Percentiles rank a stretch among this genome's conserved stretches.
phyloP scores from a whole-genome alignment of 2,113 vertebrate species.

The Paralichthys olivaceus region DNA sequence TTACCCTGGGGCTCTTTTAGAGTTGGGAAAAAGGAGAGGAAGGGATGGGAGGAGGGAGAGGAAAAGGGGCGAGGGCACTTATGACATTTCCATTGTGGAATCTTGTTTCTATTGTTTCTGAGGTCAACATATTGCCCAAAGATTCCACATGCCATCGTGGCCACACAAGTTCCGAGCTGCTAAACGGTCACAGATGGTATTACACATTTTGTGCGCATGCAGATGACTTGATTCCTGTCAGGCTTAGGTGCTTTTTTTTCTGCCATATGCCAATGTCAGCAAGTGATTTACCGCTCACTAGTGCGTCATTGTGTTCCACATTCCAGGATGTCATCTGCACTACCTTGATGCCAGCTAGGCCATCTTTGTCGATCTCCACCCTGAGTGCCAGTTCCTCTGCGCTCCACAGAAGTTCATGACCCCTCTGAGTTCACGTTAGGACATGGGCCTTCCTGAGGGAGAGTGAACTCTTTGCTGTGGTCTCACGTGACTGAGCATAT shows the following conservation, averaged over 20 bases:
- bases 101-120: constrained; percentile 80
- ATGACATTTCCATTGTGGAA: constrained; percentile 82
- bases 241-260: constrained; percentile 40
- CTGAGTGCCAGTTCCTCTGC: constrained; percentile 59
- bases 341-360: constrained; percentile 58
- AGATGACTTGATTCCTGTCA: constrained; percentile 72
- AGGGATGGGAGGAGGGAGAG: constrained; percentile 66
- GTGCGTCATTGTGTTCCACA: constrained; percentile 56
- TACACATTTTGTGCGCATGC: constrained; percentile 56
- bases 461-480: constrained; percentile 47
- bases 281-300: constrained; percentile 57
- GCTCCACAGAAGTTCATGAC: constrained; percentile 68
- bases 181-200: constrained; percentile 77
- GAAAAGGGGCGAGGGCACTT: constrained; percentile 71
- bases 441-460: constrained; percentile 59
- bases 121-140: constrained; percentile 77
- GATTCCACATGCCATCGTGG: constrained; percentile 78
- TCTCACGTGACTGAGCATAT: constrained; percentile 75
- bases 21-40: constrained; percentile 64
- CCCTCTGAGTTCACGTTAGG: constrained; percentile 76
- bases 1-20: constrained; percentile 74
- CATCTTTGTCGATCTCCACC: constrained; percentile 25
- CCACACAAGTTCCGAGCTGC: constrained; percentile 68
- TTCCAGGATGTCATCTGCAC: constrained; percentile 67
- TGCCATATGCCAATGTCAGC: constrained; percentile 64